Evolutionary conservation across 2,797 vertebrate species (phyloP).

Genomic region (Oophaga sylvatica): DNA sequence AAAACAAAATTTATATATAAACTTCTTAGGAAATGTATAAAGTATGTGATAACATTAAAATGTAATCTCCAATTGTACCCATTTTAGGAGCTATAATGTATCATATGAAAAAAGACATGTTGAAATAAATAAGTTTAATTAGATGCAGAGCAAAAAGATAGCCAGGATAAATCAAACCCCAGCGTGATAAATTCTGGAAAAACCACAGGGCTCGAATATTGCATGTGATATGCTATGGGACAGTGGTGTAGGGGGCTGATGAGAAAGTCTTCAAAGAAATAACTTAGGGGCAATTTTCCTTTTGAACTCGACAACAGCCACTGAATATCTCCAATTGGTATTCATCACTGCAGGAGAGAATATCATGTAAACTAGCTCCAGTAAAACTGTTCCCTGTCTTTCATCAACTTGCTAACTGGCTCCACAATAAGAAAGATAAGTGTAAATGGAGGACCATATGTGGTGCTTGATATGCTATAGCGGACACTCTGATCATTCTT

Average conservation of each 20-base stretch:
- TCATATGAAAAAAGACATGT: constrained; percentile 7
- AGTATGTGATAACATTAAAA: not conserved
- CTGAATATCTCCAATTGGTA: constrained; percentile 46
- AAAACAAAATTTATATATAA: constrained; percentile 5
- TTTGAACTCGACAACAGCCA: constrained; percentile 42
- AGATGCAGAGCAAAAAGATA: constrained; percentile 12
- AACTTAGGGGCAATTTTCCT: constrained; percentile 46
- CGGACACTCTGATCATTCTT: too few species aligned
- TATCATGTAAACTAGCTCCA: constrained; percentile 39
- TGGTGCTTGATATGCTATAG: not conserved
- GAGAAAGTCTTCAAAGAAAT: constrained; percentile 59
- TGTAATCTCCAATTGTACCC: not conserved
- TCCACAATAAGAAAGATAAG: not conserved
- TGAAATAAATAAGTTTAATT: constrained; percentile 48
- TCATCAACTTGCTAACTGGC: constrained; percentile 18
- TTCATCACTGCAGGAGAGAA: constrained; percentile 24
- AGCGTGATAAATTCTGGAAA: constrained; percentile 18
- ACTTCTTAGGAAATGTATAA: not conserved
- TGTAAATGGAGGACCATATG: not conserved
- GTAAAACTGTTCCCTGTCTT: constrained; percentile 21
- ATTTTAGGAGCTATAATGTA: constrained; percentile 3
- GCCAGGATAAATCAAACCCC: constrained; percentile 6
- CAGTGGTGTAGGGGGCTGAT: constrained; percentile 28
- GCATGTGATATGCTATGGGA: constrained; percentile 4
- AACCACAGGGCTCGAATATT: not conserved